Base-by-base conservation (phyloP, 2,888 invertebrate genomes). In the Panorpa germanica region DNA sequence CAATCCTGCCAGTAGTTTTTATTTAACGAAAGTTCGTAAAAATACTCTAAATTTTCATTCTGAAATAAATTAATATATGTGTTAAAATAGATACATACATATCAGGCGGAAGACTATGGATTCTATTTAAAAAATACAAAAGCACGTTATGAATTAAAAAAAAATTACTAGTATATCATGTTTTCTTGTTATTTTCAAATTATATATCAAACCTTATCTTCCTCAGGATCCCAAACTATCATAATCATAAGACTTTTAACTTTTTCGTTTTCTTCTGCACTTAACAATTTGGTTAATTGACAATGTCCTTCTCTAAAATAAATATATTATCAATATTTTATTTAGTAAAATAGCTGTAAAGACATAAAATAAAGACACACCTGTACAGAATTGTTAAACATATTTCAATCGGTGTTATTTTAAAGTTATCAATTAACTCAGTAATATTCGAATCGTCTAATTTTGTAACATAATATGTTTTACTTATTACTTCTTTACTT, bases 261-360 rank as follows among this genome's bases (percentile, higher is more conserved):
- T 29, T 54, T 52, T 4, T 35, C 26, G 8, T 46, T 49, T 34
- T 53, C 53, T 4, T 50, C 50, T 6, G 22, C 35, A 49, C 43
- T 3, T 50, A 50, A 15, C 39, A 40, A 36, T 55, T 57, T 33
- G 25, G 35, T 33, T 10, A 59, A 41, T 38, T 59, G 58, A 36
- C 46, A 49, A 40, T 49, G 57, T 10, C 53, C 55, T 38, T 58
- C 56, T 29, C 59, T 59, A 43, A 41, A 46, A 38, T 16, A 3
- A 11, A 16, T 20, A 17, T 18, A 23, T 25, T 33, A 19, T 7
- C 3, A 25, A 3, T 5, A 11, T 26, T 23, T 20, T 35, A 13
- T 25, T 21, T 35, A 29, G 13, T 2, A 9, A n/a, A 29, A 15
- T 30, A 38, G 50, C 53, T n/a, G n/a, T n/a, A n/a, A n/a, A n/a